These are phyloP conservation scores for Epicauta chinensis DNA, from an alignment of 1,140 invertebrate species.

Conservation along the genomic window DNA sequence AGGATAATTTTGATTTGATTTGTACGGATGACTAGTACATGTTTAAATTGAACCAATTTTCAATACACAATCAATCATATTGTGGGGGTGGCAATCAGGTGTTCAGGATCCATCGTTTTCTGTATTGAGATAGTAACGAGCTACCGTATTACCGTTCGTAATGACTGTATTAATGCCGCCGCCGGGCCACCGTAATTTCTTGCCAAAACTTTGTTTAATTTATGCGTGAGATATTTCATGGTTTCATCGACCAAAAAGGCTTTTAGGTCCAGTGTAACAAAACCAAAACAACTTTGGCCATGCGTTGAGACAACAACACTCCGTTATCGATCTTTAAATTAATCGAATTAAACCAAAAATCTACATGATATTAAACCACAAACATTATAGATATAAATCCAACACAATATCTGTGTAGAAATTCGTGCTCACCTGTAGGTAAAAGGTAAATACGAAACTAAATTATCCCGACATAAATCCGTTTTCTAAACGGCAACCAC, in stretches of 20 bases:
- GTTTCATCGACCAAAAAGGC: conserved; percentile 16
- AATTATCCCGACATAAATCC: conserved; percentile 37
- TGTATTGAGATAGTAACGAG: neutral
- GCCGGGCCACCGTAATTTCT: conserved; percentile 30
- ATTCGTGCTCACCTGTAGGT: conserved; percentile 34
- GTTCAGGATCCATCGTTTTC: conserved; percentile 15
- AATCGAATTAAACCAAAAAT: no score
- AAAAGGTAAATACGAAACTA: conserved; percentile 29
- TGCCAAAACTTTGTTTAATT: conserved; percentile 35
- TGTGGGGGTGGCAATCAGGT: conserved; percentile 23
- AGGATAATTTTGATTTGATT: no score
- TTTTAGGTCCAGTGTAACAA: conserved; percentile 1
- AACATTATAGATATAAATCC: conserved; percentile 15
- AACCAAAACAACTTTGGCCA: no score
- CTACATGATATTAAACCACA: no score
- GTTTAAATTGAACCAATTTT: conserved; percentile 21
- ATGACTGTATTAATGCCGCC: conserved; percentile 33
- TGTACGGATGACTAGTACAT: no score
- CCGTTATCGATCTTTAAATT: no score
- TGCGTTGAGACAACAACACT: no score
- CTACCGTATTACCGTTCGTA: conserved; percentile 6
- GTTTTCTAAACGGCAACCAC: conserved; percentile 31
- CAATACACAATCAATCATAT: conserved; percentile 25
- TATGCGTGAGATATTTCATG: conserved; percentile 33
- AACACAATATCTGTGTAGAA: conserved; percentile 2